phyloP scores from a whole-genome alignment of 1,140 invertebrate genomes.

The Hirudo medicinalis region DNA sequence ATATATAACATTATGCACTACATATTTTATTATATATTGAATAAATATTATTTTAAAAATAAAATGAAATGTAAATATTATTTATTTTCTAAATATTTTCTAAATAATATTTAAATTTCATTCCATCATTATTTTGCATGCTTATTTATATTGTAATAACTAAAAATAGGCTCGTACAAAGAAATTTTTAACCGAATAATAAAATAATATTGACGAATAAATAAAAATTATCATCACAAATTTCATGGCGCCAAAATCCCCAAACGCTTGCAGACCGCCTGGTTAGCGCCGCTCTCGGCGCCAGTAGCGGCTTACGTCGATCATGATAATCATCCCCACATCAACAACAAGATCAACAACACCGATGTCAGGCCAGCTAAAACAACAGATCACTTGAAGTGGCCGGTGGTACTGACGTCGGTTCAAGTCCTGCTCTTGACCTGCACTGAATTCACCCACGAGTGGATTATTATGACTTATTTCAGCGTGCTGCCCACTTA shows the following conservation, averaged over 20 bases:
- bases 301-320: neutral
- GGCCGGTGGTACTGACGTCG: constrained; percentile 9
- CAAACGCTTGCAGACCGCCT: neutral
- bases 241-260: neutral
- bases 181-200: too few relatives aligned
- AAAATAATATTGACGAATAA: too few relatives aligned
- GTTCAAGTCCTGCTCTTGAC: constrained; percentile 13
- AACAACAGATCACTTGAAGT: neutral
- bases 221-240: neutral
- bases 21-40: too few relatives aligned
- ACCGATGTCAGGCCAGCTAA: neutral
- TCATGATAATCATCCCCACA: neutral
- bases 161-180: too few relatives aligned
- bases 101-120: too few relatives aligned
- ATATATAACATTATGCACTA: too few relatives aligned
- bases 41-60: too few relatives aligned
- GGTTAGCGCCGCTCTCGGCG: neutral
- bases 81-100: too few relatives aligned
- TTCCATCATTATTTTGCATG: too few relatives aligned
- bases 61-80: too few relatives aligned
- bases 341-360: neutral
- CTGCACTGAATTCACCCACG: constrained; percentile 11
- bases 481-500: constrained; percentile 14
- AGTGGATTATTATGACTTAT: constrained; percentile 12
- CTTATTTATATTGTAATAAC: too few relatives aligned